Evolutionary conservation across 1,140 invertebrate species (phyloP).

Genomic region (Homarus americanus): DNA sequence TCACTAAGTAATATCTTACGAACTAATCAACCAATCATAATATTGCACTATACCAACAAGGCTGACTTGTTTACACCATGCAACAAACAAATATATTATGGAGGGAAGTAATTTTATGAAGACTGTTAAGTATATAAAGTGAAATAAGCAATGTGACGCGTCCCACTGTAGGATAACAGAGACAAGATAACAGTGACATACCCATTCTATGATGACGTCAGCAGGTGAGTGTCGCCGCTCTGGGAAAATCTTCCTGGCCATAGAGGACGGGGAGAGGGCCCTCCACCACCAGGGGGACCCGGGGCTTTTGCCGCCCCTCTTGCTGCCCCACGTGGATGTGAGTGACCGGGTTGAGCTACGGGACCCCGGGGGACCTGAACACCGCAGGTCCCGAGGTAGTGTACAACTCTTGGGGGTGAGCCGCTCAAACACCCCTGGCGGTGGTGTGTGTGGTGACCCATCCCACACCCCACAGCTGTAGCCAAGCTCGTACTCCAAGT

Average conservation of each 20-base stretch:
- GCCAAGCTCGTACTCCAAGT: neutral
- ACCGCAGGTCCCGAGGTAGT: constrained; percentile 27
- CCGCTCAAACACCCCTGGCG: neutral
- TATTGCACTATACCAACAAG: too few species aligned
- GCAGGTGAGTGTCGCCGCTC: neutral
- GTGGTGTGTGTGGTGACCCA: neutral
- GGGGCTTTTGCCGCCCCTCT: neutral
- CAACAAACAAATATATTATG: too few species aligned
- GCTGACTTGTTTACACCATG: too few species aligned
- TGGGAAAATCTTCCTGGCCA: constrained; percentile 19
- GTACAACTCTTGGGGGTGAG: constrained; percentile 5
- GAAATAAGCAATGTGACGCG: too few species aligned
- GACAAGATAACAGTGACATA: neutral
- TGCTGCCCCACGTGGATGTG: neutral
- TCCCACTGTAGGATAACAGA: too few species aligned
- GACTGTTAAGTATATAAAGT: too few species aligned
- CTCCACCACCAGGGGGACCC: constrained; percentile 48
- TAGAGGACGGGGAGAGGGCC: constrained; percentile 23
- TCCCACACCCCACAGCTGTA: constrained; percentile 1
- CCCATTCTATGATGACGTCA: constrained; percentile 30
- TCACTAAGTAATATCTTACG: too few species aligned
- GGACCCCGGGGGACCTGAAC: neutral
- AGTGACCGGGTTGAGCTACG: neutral
- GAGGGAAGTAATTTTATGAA: too few species aligned
- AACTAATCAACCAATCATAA: too few species aligned